Evolutionary conservation across 2,113 vertebrate species (phyloP).

Genomic region (Orcinus orca): DNA sequence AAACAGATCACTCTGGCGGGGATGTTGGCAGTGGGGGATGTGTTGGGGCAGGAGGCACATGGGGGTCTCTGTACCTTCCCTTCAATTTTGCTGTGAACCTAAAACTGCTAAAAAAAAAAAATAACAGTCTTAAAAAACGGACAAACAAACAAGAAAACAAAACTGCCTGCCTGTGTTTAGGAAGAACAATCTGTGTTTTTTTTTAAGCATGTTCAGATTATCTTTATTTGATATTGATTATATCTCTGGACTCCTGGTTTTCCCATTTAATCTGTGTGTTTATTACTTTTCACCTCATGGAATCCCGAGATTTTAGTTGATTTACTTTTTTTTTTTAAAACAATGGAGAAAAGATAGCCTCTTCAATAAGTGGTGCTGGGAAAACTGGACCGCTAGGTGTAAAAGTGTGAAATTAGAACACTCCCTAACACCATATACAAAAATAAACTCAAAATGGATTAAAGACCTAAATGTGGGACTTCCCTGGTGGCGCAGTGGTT

Average conservation of each 20-base stretch:
- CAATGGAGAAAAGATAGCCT: no score
- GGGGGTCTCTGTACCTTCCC: neutral
- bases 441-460: no score
- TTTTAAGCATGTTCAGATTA: neutral
- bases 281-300: neutral
- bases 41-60: neutral
- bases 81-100: neutral
- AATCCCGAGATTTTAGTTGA: neutral
- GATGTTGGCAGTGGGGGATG: neutral
- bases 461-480: no score
- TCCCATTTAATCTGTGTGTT: neutral
- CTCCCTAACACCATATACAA: no score
- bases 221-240: neutral
- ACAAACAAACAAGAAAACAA: neutral
- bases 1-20: neutral
- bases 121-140: no score
- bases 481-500: no score
- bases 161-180: neutral
- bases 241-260: neutral
- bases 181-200: neutral
- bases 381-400: no score
- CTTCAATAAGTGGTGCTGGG: no score
- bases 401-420: no score
- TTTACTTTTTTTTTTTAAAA: neutral
- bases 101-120: neutral